Percentiles rank a stretch among this genome's conserved stretches.
Evolutionary conservation across 2,797 vertebrate genomes (phyloP).

Genomic region (Platalea minor): DNA sequence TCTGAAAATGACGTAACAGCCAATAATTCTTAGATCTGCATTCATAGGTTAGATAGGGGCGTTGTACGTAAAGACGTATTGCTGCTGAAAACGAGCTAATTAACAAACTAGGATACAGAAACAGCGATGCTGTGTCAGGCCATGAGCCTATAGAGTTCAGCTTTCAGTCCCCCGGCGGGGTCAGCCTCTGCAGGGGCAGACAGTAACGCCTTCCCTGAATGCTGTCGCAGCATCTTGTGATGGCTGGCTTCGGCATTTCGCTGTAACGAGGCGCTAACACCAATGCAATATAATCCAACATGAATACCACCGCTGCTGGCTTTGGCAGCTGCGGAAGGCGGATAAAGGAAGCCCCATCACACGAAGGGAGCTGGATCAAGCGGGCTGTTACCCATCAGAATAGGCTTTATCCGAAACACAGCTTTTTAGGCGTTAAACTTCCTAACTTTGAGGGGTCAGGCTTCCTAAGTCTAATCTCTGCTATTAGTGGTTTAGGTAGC

Average conservation of each 20-base stretch:
- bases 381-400: neutral
- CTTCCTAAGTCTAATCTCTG: neutral
- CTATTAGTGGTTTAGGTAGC: neutral
- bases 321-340: neutral
- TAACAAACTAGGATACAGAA: neutral
- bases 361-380: neutral
- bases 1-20: neutral
- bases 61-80: neutral
- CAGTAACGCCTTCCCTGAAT: neutral
- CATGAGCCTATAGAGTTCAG: neutral
- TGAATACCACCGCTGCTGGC: neutral
- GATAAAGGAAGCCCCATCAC: neutral
- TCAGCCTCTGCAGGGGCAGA: neutral
- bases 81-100: neutral
- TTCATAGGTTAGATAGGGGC: neutral
- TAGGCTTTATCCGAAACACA: neutral
- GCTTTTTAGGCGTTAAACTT: neutral
- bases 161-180: neutral
- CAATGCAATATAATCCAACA: neutral
- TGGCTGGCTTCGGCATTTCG: neutral
- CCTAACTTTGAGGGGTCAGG: neutral
- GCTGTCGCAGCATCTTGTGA: neutral
- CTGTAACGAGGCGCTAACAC: neutral
- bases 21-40: neutral
- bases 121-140: neutral